These are phyloP conservation scores for Galagoides demidoff DNA, from an alignment of 2,797 vertebrate genomes.

Conservation along the genomic window DNA sequence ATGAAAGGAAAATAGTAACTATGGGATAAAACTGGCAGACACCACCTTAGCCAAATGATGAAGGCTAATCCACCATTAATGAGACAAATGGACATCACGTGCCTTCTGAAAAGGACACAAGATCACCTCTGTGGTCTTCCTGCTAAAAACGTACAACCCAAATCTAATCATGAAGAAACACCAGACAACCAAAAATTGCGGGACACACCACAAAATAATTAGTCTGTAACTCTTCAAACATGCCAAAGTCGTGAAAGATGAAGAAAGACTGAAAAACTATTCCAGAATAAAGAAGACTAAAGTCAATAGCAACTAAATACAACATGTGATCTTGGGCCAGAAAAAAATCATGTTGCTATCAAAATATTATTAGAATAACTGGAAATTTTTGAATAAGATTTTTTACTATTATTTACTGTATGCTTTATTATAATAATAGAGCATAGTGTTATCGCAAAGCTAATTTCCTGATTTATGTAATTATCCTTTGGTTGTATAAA, in stretches of 20 bases:
- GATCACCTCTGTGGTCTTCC: background rate
- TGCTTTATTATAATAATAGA: background rate
- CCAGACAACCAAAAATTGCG: constrained; percentile 1
- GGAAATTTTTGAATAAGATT: background rate
- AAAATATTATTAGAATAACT: background rate
- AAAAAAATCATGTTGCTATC: background rate
- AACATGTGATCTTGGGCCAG: background rate
- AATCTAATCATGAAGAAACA: constrained; percentile 8
- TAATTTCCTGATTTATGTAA: background rate
- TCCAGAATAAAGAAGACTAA: constrained; percentile 15
- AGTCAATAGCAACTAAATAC: background rate
- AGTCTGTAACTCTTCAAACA: constrained; percentile 5
- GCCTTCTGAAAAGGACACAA: background rate
- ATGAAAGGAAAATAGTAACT: constrained; percentile 60
- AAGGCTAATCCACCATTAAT: constrained; percentile 55
- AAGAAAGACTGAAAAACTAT: background rate
- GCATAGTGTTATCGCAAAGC: background rate
- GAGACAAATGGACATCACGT: background rate
- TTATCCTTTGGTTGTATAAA: background rate
- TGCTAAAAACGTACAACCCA: constrained; percentile 10
- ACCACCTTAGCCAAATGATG: constrained; percentile 64
- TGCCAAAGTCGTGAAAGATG: constrained; percentile 9
- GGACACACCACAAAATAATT: background rate
- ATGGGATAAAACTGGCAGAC: constrained; percentile 49
- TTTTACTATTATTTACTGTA: background rate